Evolutionary conservation across 2,113 vertebrate species (phyloP), one percentile per base, ranked within the genome.

Genomic region (Patagioenas fasciata): DNA sequence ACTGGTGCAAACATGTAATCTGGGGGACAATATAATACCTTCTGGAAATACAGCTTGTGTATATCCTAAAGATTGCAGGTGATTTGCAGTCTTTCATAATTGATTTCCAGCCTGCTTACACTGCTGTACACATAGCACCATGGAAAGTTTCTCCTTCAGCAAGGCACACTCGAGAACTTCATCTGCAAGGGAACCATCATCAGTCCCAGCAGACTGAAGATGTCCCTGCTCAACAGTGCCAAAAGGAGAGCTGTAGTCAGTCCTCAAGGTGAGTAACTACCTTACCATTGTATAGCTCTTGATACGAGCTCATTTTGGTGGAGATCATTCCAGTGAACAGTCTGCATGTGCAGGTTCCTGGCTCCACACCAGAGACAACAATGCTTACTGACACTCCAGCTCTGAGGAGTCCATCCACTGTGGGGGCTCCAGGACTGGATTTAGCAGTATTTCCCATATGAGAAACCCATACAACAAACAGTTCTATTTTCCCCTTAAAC

Each of bases 231-330:
- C 9, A 6, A 2, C 1, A 3, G 19, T 29, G n/a, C 31, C 0
- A 0, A 70, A 60, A 38, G 9, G 16, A 62, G 40, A 71, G 1
- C 1, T 15, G 5, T 6, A 40, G 18, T 44, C 18, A 28, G 8
- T 13, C 15, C 5, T 29, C 9, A n/a, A 29, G 15, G 32, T 40
- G 3, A 57, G 10, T 6, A 44, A 15, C 9, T 9, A 38, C 9
- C 2, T 10, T 6, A 2, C 4, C 34, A 4, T 3, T 10, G 1
- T 26, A 11, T 0, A 38, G 18, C 0, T 56, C 13, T 62, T 14
- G 1, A 32, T n/a, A 17, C 3, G 3, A 25, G 32, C 5, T 79
- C 5, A 64, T 14, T 26, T 29, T 60, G 20, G 12, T 48, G 11
- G 4, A 6, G 7, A 6, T 32, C 38, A 56, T 69, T n/a, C 15